Conservation (phyloP, 2,797 vertebrate species). For the Loriculus beryllinus region DNA sequence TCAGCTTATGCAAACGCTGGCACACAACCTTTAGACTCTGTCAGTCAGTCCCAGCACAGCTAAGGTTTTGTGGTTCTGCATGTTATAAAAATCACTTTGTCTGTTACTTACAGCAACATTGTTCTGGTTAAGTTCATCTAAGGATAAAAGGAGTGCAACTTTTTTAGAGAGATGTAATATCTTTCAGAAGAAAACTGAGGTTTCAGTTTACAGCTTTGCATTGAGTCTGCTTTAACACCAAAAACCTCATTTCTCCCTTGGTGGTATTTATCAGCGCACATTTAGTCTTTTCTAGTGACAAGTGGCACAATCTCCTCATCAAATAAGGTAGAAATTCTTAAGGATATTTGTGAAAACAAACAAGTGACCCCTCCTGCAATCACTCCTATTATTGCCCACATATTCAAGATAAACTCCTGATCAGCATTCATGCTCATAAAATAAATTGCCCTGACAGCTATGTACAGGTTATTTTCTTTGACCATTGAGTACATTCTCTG, state of each 20-base stretch:
- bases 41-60: neutral
- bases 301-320: neutral
- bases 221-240: neutral
- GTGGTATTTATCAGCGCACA: neutral
- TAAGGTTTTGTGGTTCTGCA: constrained; percentile 9
- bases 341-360: neutral
- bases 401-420: neutral
- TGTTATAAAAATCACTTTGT: constrained; percentile 40
- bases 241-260: neutral
- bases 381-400: neutral
- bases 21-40: neutral
- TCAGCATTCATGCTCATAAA: neutral
- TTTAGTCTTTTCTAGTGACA: neutral
- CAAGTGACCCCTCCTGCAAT: neutral
- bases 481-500: neutral
- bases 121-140: constrained; percentile 3
- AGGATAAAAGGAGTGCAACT: neutral
- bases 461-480: neutral
- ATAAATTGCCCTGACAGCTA: neutral
- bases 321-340: neutral
- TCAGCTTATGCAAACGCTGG: constrained; percentile 28
- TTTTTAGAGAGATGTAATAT: neutral
- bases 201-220: neutral
- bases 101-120: neutral
- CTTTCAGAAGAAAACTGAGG: neutral